Base-by-base conservation (phyloP, 2,797 vertebrate genomes). In the Gastrophryne carolinensis region DNA sequence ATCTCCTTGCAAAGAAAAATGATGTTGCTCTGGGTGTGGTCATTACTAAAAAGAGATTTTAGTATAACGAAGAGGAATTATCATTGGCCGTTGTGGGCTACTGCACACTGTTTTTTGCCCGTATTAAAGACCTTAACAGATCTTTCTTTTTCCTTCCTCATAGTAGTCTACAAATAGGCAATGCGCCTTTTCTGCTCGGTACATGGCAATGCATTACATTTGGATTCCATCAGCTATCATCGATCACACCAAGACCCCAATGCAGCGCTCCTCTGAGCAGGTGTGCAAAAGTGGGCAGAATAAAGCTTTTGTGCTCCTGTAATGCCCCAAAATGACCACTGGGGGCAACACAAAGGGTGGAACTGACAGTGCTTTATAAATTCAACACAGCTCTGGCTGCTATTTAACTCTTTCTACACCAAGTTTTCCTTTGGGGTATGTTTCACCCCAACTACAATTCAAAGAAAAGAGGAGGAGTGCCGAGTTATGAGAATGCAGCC, bases 231-330 rank as follows among this genome's bases (percentile, higher is more conserved):
- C 44, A 9, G 8, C 44, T 6, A 21, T 8, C 27, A 23, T 35
- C 15, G 3, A 3, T 60, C 65, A 27, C 50, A 58, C 3, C 29
- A 58, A 15, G 13, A 39, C 65, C 50, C 44, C 19, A 41, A 65
- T 26, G 11, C 39, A 63, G 52, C 21, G 23, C 4, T 41, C 23
- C 50, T 23, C 12, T 60, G 37, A 24, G 68, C 75, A 72, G 75
- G 75, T 78, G 68, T 72, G 68, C 15, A 10, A 5, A 24, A 27
- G 15, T 70, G 53, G 32, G 12, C 61, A 50, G 30, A 5, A 35
- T 23, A 23, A 65, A 39, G 50, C 75, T 78, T 78, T 78, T 78
- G 75, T 78, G 75, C 44, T 52, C 27, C 26, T 72, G 75, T 35
- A 66, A 60, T 72, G 10, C 8, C 15, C n/a, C 32, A 15, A 41